phyloP scores from a whole-genome alignment of 2,797 vertebrate genomes.

The Sus cebifrons region DNA sequence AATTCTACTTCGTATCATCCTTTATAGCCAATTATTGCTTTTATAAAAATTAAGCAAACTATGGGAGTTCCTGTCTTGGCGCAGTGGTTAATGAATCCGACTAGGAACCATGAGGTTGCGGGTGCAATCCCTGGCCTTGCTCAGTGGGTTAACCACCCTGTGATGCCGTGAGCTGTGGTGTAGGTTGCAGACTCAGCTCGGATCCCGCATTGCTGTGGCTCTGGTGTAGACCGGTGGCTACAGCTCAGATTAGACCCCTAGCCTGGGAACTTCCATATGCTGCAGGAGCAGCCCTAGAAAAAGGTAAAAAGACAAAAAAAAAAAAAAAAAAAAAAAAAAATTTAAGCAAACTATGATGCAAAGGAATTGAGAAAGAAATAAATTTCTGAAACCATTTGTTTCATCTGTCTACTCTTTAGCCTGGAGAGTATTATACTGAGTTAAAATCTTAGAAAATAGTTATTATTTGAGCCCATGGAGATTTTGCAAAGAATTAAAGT shows the following conservation, averaged over 20 bases:
- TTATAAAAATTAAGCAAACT: background rate
- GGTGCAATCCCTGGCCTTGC: no score
- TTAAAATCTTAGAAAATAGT: conserved; percentile 48
- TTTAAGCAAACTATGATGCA: background rate
- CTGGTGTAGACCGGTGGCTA: no score
- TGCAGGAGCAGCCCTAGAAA: no score
- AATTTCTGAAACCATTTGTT: background rate
- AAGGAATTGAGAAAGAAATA: background rate
- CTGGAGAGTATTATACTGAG: background rate
- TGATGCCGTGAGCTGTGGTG: no score
- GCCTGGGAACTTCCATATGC: no score
- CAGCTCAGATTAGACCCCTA: no score
- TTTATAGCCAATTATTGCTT: conserved; percentile 5
- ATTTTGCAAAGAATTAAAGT: conserved; percentile 32
- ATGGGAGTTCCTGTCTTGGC: background rate
- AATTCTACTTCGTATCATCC: background rate
- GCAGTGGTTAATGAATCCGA: no score
- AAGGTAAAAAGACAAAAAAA: no score
- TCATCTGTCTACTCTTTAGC: background rate
- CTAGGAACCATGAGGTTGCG: no score
- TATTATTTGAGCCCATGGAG: background rate
- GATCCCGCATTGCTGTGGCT: no score
- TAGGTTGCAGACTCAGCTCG: no score
- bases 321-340: conserved; percentile 18
- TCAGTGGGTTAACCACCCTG: no score